Conservation (phyloP, 2,888 invertebrate genomes). For the Tryphoninae sp. region DNA sequence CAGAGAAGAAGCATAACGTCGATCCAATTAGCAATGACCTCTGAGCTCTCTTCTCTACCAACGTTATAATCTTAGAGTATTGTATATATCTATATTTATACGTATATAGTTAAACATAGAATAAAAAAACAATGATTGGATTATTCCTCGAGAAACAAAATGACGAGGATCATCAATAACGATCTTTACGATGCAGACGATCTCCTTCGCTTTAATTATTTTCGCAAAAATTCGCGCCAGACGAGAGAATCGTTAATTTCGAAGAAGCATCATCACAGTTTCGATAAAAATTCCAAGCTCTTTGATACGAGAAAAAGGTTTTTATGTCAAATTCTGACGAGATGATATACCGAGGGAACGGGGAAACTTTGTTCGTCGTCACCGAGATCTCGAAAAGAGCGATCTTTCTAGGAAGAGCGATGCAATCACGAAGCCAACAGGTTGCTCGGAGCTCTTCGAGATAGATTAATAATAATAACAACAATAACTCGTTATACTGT, state of each 20-base stretch:
- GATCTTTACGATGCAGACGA: constrained; percentile 35
- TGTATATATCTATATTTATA: constrained; percentile 15
- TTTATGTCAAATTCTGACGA: background rate
- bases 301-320: background rate
- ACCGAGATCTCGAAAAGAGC: constrained; percentile 32
- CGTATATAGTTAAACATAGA: background rate
- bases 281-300: background rate
- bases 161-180: constrained; percentile 47
- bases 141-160: constrained; percentile 38
- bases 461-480: constrained; percentile 37
- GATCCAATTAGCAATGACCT: constrained; percentile 60
- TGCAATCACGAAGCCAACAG: constrained; percentile 50
- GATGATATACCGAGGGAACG: background rate
- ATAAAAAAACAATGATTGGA: constrained; percentile 34
- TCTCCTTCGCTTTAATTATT: background rate
- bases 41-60: constrained; percentile 43
- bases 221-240: background rate
- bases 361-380: constrained; percentile 22
- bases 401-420: constrained; percentile 19
- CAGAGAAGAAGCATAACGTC: constrained; percentile 28
- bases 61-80: background rate
- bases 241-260: constrained; percentile 28
- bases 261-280: constrained; percentile 3
- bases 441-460: constrained; percentile 40
- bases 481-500: constrained; percentile 20